Conservation (phyloP, 1,140 invertebrate genomes). For the Agrypnia vestita region DNA sequence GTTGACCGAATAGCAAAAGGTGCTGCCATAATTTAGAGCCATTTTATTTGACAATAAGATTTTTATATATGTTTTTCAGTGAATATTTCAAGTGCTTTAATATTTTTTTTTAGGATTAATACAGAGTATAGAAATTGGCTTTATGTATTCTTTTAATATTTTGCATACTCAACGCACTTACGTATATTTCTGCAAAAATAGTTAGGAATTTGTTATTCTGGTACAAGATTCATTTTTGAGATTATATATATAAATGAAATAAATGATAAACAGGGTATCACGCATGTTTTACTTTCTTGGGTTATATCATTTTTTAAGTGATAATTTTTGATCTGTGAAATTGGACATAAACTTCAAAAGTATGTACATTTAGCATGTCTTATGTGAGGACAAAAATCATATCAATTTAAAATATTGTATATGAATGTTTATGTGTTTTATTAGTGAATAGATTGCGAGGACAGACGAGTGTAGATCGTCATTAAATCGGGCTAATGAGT, state of each 20-base stretch:
- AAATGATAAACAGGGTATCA: not conserved
- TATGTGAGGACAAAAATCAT: too few species aligned
- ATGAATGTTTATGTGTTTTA: too few species aligned
- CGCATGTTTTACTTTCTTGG: not conserved
- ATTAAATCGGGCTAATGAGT: too few species aligned
- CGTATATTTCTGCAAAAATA: not conserved
- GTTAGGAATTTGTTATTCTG: not conserved
- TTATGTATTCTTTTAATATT: not conserved
- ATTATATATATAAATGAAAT: not conserved
- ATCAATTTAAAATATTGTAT: too few species aligned
- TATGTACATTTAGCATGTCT: too few species aligned
- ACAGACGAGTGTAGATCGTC: too few species aligned
- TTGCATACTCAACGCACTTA: not conserved
- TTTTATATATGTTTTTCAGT: slow-evolving; percentile 23
- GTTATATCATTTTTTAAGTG: too few species aligned
- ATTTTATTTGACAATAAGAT: slow-evolving; percentile 39
- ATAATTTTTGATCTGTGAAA: too few species aligned
- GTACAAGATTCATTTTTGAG: not conserved
- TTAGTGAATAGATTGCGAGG: too few species aligned
- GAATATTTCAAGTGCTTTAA: slow-evolving; percentile 12
- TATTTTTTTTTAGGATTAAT: not conserved
- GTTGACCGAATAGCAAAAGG: too few species aligned
- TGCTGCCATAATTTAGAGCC: slow-evolving; percentile 24
- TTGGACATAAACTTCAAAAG: too few species aligned
- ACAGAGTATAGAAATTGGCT: not conserved